Conservation (phyloP, 2,888 invertebrate genomes). For the Agrotis puta region DNA sequence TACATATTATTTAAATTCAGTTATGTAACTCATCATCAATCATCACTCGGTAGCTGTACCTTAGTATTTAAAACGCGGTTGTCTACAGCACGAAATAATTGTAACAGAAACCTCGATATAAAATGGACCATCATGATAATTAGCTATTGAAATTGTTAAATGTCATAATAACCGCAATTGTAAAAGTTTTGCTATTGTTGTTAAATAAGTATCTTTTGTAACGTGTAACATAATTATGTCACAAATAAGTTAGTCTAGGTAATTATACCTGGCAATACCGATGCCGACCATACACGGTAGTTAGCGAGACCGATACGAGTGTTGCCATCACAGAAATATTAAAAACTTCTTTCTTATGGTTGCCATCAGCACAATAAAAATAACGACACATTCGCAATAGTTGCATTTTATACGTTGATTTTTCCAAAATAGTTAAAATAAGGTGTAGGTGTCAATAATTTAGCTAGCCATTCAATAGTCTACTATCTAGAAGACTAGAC, state of each 20-base stretch:
- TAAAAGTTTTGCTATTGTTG: constrained; percentile 24
- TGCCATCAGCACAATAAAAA: too few species aligned
- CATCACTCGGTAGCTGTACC: too few species aligned
- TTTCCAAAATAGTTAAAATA: too few species aligned
- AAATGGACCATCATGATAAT: constrained; percentile 16
- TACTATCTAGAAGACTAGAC: too few species aligned
- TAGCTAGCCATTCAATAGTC: too few species aligned
- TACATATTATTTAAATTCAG: too few species aligned
- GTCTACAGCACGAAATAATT: neutral
- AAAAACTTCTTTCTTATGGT: too few species aligned
- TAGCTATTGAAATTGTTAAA: constrained; percentile 22
- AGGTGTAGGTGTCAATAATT: too few species aligned
- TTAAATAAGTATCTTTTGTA: constrained; percentile 31
- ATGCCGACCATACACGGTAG: neutral
- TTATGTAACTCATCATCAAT: too few species aligned
- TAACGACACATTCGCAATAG: neutral
- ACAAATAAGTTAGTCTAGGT: constrained; percentile 7
- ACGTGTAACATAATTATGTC: constrained; percentile 3
- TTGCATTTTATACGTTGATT: too few species aligned
- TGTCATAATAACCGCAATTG: constrained; percentile 39
- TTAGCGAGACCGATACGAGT: neutral
- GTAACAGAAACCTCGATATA: constrained; percentile 19
- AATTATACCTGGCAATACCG: constrained; percentile 1
- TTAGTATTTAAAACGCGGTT: too few species aligned
- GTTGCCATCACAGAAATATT: neutral